Evolutionary conservation across 2,888 invertebrate species (phyloP).

Genomic region (Neoaliturus tenellus): DNA sequence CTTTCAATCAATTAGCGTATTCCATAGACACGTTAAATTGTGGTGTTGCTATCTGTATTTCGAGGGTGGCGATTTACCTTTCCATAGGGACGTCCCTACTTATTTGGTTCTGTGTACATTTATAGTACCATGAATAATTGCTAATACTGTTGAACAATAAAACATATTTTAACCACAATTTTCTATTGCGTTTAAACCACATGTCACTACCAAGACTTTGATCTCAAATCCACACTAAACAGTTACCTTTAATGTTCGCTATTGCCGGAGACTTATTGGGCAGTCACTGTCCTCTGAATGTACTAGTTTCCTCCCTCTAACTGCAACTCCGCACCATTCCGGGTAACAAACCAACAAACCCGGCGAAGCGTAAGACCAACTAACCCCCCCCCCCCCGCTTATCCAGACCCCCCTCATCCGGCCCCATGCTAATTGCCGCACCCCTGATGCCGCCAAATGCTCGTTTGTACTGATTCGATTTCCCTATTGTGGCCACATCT

Average conservation of each 20-base stretch:
- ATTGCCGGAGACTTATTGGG: neutral
- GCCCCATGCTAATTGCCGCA: slow-evolving; percentile 15
- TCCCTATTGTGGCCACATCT: neutral
- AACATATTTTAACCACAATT: too few relatives aligned
- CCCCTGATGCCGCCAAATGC: slow-evolving; percentile 14
- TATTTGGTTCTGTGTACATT: too few relatives aligned
- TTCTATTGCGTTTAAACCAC: too few relatives aligned
- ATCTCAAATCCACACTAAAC: too few relatives aligned
- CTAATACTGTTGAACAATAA: too few relatives aligned
- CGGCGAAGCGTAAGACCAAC: slow-evolving; percentile 6
- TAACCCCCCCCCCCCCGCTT: neutral
- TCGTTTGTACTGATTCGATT: neutral
- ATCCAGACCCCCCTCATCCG: neutral
- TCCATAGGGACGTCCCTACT: too few relatives aligned
- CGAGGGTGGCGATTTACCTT: too few relatives aligned
- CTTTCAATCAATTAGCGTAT: too few relatives aligned
- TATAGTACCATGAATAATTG: too few relatives aligned
- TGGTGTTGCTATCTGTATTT: too few relatives aligned
- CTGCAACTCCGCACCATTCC: neutral
- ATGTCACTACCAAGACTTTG: too few relatives aligned
- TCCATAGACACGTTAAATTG: too few relatives aligned
- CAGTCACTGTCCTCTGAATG: neutral
- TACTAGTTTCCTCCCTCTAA: neutral
- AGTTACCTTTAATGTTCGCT: neutral
- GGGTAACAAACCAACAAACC: slow-evolving; percentile 18